These are phyloP conservation scores for Albula glossodonta DNA, from an alignment of 2,113 vertebrate genomes.

Conservation along the genomic window DNA sequence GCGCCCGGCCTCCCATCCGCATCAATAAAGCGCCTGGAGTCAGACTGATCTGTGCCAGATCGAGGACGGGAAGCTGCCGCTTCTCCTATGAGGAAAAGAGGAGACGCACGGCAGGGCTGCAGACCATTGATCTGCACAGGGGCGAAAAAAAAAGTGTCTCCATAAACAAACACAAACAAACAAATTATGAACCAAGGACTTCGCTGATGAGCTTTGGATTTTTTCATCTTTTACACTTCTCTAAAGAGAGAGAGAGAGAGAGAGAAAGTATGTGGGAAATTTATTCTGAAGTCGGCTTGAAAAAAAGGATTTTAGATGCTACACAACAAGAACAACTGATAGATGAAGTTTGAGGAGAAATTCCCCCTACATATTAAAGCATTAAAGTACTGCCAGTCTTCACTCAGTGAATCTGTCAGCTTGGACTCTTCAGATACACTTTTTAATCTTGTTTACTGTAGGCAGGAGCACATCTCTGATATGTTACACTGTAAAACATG, in stretches of 20 bases:
- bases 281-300: neutral
- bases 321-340: neutral
- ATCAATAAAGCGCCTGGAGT: constrained; percentile 23
- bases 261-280: neutral
- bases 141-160: constrained; percentile 8
- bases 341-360: neutral
- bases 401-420: neutral
- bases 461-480: neutral
- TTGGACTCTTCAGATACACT: neutral
- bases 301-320: neutral
- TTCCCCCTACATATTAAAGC: neutral
- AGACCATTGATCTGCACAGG: constrained; percentile 6
- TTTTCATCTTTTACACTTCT: neutral
- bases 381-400: neutral
- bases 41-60: constrained; percentile 23
- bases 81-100: neutral
- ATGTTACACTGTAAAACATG: neutral
- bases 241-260: neutral
- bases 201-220: neutral
- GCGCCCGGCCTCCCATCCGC: neutral
- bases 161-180: constrained; percentile 28
- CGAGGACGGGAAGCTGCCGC: neutral
- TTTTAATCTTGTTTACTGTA: neutral
- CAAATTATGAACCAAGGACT: neutral
- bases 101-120: constrained; percentile 16